phyloP scores from a whole-genome alignment of 2,888 invertebrate species.

The Prenolepis imparis region DNA sequence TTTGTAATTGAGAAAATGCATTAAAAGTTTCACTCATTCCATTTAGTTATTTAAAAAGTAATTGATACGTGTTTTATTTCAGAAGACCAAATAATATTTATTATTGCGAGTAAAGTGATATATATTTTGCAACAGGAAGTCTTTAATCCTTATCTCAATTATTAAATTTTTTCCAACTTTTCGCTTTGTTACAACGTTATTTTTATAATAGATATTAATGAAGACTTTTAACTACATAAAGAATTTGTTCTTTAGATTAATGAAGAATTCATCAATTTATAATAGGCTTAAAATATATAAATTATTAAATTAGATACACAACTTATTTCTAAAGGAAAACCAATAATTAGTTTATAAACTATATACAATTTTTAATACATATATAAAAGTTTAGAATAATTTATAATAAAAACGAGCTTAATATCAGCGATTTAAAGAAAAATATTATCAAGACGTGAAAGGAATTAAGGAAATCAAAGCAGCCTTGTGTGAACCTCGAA shows the following conservation, averaged over 20 bases:
- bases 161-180: background rate
- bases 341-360: background rate
- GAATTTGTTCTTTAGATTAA: background rate
- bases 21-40: background rate
- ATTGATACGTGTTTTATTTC: background rate
- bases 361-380: background rate
- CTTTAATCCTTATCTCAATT: background rate
- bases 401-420: background rate
- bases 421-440: background rate
- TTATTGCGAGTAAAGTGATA: conserved; percentile 3
- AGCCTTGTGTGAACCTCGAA: background rate
- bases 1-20: background rate
- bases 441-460: background rate
- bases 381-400: background rate
- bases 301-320: background rate
- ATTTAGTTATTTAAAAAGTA: conserved; percentile 12
- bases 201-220: background rate
- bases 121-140: background rate
- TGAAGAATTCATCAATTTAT: background rate
- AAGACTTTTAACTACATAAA: background rate
- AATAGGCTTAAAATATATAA: background rate
- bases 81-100: background rate
- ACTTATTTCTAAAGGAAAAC: background rate
- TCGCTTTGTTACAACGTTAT: background rate
- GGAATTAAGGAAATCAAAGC: conserved; percentile 1